Percentiles rank a stretch among this genome's conserved stretches.
These are phyloP conservation scores for Nomada lathburiana DNA, from an alignment of 2,888 invertebrate genomes.

Conservation along the genomic window DNA sequence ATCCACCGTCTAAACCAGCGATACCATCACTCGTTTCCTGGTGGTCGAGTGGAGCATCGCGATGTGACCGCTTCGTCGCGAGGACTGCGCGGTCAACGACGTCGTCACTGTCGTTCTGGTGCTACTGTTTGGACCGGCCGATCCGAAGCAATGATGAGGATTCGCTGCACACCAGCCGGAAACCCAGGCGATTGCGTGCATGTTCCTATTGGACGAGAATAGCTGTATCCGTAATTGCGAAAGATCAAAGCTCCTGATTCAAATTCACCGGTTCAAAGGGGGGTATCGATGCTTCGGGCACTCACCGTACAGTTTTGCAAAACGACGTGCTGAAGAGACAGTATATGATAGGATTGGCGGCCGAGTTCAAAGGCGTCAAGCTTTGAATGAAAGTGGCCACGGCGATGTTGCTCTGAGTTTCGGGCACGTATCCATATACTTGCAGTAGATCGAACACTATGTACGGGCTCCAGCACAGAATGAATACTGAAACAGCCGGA, in stretches of 20 bases:
- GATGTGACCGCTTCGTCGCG: constrained; percentile 78
- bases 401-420: constrained; percentile 92
- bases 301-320: constrained; percentile 93
- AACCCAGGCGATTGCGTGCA: constrained; percentile 81
- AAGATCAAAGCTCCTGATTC: not conserved
- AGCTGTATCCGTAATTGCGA: not conserved
- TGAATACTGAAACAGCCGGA: constrained; percentile 90
- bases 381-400: constrained; percentile 96
- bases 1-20: constrained; percentile 73
- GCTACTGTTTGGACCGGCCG: constrained; percentile 74
- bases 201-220: constrained; percentile 75
- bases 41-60: constrained; percentile 77
- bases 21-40: constrained; percentile 82
- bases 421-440: constrained; percentile 93
- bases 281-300: constrained; percentile 3
- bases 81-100: constrained; percentile 81
- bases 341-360: constrained; percentile 97
- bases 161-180: constrained; percentile 80
- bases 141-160: constrained; percentile 81
- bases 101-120: constrained; percentile 82
- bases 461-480: constrained; percentile 98
- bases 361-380: constrained; percentile 95
- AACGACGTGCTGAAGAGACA: constrained; percentile 96
- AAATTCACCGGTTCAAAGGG: not conserved
- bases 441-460: constrained; percentile 96